These are phyloP conservation scores for Chionis minor DNA, from an alignment of 2,113 vertebrate genomes.

Conservation along the genomic window DNA sequence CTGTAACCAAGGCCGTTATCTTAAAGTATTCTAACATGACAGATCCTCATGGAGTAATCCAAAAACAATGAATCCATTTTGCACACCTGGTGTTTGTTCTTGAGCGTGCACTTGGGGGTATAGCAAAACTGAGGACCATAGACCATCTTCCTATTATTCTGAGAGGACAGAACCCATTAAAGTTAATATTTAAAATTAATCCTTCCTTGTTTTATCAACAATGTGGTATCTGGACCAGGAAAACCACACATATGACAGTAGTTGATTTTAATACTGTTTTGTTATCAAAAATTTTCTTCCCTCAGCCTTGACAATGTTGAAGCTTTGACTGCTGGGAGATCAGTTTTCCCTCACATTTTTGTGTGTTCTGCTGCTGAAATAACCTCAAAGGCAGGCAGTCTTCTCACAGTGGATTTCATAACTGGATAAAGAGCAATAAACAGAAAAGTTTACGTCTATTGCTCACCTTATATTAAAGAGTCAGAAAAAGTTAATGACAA, in stretches of 20 bases:
- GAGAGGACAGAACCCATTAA: background rate
- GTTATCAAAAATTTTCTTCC: background rate
- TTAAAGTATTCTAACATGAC: background rate
- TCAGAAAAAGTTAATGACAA: background rate
- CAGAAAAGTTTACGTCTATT: background rate
- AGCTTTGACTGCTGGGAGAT: background rate
- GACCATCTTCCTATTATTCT: background rate
- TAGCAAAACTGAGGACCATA: background rate
- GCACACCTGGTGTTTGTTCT: background rate
- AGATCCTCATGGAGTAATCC: background rate
- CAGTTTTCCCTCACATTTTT: background rate
- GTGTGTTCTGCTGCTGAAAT: background rate
- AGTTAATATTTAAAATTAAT: background rate
- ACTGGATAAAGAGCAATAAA: background rate
- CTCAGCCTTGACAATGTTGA: background rate
- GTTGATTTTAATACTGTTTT: background rate
- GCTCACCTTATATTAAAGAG: background rate
- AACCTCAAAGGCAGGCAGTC: background rate
- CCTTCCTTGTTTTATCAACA: background rate
- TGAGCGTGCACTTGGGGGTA: rapidly evolving
- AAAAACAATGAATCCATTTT: background rate
- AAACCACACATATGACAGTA: background rate
- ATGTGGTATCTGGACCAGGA: background rate
- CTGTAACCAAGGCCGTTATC: background rate
- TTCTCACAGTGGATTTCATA: background rate